Evolutionary conservation across 2,888 invertebrate species (phyloP), one percentile per base, ranked within the genome.

Genomic region (Scaptomyza reducta): DNA sequence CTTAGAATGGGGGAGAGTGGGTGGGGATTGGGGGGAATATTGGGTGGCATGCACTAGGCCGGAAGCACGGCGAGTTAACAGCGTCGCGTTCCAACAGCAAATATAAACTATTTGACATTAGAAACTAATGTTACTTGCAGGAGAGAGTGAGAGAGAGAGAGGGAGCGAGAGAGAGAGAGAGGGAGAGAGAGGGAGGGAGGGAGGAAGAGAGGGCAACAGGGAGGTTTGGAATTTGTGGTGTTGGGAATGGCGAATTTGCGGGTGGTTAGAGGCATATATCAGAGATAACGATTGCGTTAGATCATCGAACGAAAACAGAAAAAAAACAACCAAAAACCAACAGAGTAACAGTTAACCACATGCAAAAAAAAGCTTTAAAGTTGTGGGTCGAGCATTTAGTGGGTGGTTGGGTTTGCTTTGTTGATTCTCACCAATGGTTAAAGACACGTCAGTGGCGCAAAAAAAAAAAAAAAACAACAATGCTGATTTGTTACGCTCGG

Each of bases 401-500:
- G 42, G 40, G 29, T 25, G 33, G 18, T 3, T 22, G 38, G 14
- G 10, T 7, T 18, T 74, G 65, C 54, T 42, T 56, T 44, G 77
- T 33, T 64, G 53, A 40, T 61, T 60, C 51, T 47, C 49, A 54
- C 58, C 44, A 58, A 64, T 58, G 65, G 65, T 59, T 69, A 56
- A 54, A 44, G 66, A 74, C 76, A 76, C 78, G 76, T 76, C 76
- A 76, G 70, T 38, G 5, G 58, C n/a, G n/a, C n/a, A n/a, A 68
- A 68, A 40, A 10, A 16, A 38, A 7, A 75, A 67, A 70, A 31
- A 58, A n/a, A 13, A 35, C 3, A n/a, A 75, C 66, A 70, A 81
- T 65, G 45, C 58, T 69, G 65, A 87, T 79, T 85, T 77, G 77
- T 82, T 79, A 64, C 88, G 88, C 83, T 88, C 68, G 88, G 77